Evolutionary conservation across 2,113 vertebrate genomes (phyloP), one percentile per base, ranked within the genome.

Genomic region (Hystrix cristata): DNA sequence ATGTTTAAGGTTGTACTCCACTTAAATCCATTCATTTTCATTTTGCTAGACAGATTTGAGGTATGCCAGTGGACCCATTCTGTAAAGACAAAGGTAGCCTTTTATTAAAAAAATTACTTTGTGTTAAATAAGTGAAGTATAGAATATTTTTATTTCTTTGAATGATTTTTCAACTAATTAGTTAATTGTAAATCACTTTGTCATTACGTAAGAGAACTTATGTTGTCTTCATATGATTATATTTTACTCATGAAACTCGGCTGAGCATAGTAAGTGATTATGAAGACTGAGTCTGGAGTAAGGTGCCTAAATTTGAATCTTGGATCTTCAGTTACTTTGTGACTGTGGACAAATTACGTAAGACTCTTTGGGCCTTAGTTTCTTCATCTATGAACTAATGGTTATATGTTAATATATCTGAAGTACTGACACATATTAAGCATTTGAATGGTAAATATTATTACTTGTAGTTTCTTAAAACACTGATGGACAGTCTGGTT

Each of bases 41-140:
- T 93, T 97, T 95, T 81, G 78, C 55, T 91, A 88, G 23, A 91
- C 93, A 87, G 34, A 34, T 25, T 43, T 21, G 27, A 34, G 67
- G 53, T 88, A 80, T 80, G 29, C 60, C 15, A 59, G 18, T 80
- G 62, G 23, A 48, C n/a, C 23, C 27, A 38, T 74, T 88, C 14
- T 51, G 53, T 76, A 48, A 76, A 48, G 72, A 48, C 46, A 48
- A 76, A 23, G 43, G 43, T 48, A 76, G 11, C 21, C 72, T 48
- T 46, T 12, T 76, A 78, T 16, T 12, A 29, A 51, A 51, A 78
- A 51, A 29, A 46, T 74, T 46, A 78, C 72, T 51, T 76, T 12
- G 53, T 93, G 48, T 86, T 90, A 87, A 90, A 19, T 78, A 82
- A 79, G 8, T 64, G 64, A 71, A 62, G 1, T 87, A 14, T 71